Base-by-base conservation (phyloP, 2,888 invertebrate species). In the Palloptera scutellata region DNA sequence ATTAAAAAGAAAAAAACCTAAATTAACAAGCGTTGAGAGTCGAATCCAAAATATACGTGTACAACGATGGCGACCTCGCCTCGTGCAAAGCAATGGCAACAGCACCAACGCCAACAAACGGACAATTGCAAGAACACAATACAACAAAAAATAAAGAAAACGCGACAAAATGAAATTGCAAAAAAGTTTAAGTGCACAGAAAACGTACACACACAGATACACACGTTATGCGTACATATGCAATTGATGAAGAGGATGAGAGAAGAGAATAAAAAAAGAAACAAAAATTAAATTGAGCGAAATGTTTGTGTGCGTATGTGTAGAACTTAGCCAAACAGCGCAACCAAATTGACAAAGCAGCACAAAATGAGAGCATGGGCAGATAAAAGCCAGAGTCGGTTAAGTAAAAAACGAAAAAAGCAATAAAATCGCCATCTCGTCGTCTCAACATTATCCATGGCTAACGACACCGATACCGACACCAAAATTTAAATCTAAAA, bases 381-480 rank as follows among this genome's bases (percentile, higher is more conserved):
- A 48, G 30, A 15, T 11, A 48, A 15, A 13, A 48, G 15, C 40
- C n/a, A 40, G 20, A 67, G 64, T 64, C 66, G 52, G 55, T 65
- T 58, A 57, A 60, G 40, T 30, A 60, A 43, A 40, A 11, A 59
- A 66, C 70, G 64, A 65, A 61, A 67, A 68, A 43, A 20, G 55
- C 45, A 51, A 61, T 42, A 66, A 55, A 70, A 68, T 58, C 48
- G 52, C 64, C 64, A 64, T 64, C 64, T 64, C 64, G 58, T 51
- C n/a, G 43, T 42, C 30, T 30, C 30, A 6, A 30, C 30, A 30
- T 6, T 30, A 30, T 30, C 30, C 3, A 6, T 6, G 2, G 30
- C 30, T 30, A 30, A 30, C 30, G 6, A 2, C 30, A 30, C 30
- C 30, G 30, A 30, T n/a, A n/a, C n/a, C 30, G 6, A 30, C 30